Base-by-base conservation (phyloP, 2,888 invertebrate species). In the Hypena proboscidalis region DNA sequence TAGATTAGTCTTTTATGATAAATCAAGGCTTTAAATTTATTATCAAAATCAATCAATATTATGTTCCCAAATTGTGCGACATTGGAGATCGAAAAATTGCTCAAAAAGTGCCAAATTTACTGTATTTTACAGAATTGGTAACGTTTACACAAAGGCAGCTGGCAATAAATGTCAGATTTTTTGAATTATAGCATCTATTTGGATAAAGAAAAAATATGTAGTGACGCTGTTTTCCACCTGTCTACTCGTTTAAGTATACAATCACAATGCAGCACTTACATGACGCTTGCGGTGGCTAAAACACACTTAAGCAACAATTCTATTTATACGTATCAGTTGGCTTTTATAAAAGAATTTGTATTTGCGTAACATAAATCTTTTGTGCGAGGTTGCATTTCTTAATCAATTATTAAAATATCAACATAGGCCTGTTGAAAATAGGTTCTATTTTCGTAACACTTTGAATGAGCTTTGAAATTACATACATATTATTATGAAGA, bases 21-120 rank as follows among this genome's bases (percentile, higher is more conserved):
- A 25, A 25, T 11, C 25, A 29, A 17, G 0, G 31, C 21, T 43
- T 36, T 32, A 36, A 32, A 36, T 17, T 17, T 4, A 17, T 20
- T 0, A 25, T 25, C 6, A 10, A 8, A 35, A 25, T 20, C 11
- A 10, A 20, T 21, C 11, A 14, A 15, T 31, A 32, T 27, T 23
- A 30, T 31, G 31, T 43, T 10, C 26, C 25, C 31, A 35, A 25
- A 36, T 41, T 40, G 38, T 51, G 47, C 39, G 38, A 50, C 9
- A 4, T 10, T 38, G 10, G n/a, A 41, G 26, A 41, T 31, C 38
- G 23, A 39, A 39, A 51, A 47, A 49, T 66, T 73, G 75, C 74
- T 75, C 73, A 75, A 71, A 31, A 62, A 54, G 74, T 75, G 75
- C 74, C 73, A 76, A 75, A 64, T 39, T 54, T 40, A 35, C 55